These are phyloP conservation scores for Planococcus citri DNA, from an alignment of 1,140 invertebrate genomes.

Conservation along the genomic window DNA sequence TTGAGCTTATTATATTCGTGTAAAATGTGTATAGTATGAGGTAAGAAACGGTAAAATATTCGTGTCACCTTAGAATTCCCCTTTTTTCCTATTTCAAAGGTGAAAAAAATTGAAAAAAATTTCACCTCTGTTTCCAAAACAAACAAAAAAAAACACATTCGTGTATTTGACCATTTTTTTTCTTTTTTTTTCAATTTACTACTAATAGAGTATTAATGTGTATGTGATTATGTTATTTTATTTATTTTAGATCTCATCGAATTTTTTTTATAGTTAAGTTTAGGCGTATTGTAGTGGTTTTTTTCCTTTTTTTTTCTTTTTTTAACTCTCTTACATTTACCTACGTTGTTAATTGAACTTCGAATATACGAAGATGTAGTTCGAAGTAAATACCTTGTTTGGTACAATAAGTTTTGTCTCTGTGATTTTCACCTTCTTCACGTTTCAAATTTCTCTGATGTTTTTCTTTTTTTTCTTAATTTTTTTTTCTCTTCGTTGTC, in stretches of 20 bases:
- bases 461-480: background rate
- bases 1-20: background rate
- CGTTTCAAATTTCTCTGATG: background rate
- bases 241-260: conserved; percentile 18
- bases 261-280: background rate
- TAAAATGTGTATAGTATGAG: background rate
- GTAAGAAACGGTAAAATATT: background rate
- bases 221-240: conserved; percentile 20
- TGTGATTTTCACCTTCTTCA: conserved; percentile 11
- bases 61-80: background rate
- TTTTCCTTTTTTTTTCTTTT: background rate
- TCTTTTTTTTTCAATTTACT: conserved; percentile 10
- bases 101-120: no score
- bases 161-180: conserved; percentile 5
- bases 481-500: background rate
- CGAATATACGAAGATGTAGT: background rate
- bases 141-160: no score
- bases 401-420: background rate
- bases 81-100: no score
- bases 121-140: no score
- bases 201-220: background rate
- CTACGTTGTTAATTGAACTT: background rate
- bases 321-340: background rate
- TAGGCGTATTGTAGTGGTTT: no score
- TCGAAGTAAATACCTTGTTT: background rate